A percentile compares a stretch with the other conserved stretches of the same genome.
Evolutionary conservation across 2,113 vertebrate genomes (phyloP).

Genomic region (Oxyura jamaicensis): DNA sequence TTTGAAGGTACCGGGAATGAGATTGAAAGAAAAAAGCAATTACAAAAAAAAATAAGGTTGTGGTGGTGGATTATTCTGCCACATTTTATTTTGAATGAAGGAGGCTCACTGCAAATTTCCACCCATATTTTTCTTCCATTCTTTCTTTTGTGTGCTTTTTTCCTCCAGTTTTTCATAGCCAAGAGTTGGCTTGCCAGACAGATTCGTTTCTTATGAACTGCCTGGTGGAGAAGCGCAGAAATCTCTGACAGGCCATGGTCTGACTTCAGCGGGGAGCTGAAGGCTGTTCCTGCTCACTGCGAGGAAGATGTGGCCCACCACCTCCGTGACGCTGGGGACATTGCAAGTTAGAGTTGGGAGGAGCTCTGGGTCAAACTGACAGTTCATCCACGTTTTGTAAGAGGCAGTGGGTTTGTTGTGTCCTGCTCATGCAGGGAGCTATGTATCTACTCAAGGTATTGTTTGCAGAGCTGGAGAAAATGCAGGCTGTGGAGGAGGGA

Average conservation of each 20-base stretch:
- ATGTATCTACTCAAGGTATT: neutral
- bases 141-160: neutral
- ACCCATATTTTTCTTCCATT: neutral
- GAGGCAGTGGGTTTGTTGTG: neutral
- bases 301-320: neutral
- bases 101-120: neutral
- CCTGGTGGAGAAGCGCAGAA: neutral
- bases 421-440: neutral
- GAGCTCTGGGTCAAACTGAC: accelerated
- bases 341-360: neutral
- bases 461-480: neutral
- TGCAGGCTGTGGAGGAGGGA: neutral
- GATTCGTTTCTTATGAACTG: neutral
- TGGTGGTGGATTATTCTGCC: neutral
- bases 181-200: neutral
- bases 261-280: neutral
- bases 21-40: neutral
- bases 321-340: accelerated
- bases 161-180: neutral
- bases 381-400: neutral
- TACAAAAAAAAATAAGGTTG: neutral
- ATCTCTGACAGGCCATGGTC: neutral
- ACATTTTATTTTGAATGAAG: neutral
- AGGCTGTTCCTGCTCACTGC: neutral
- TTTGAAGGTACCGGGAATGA: neutral